Evolutionary conservation across 1,140 invertebrate species (phyloP).

Genomic region (Drosophila albomicans): DNA sequence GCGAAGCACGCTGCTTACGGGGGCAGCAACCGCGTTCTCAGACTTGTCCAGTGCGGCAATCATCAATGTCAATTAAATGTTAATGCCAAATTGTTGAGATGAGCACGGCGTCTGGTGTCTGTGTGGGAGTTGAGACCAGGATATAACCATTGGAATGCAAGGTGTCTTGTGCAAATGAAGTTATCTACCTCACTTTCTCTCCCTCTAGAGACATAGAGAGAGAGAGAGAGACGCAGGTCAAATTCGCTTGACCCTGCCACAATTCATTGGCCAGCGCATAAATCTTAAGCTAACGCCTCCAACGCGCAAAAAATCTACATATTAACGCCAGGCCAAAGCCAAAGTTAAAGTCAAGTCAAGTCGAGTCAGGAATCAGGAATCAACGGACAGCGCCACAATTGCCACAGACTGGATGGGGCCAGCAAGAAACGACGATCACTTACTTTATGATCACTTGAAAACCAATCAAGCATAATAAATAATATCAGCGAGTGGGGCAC

Average conservation of each 20-base stretch:
- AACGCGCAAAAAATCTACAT: slow-evolving; percentile 67
- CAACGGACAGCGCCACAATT: slow-evolving; percentile 65
- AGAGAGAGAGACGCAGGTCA: slow-evolving; percentile 24
- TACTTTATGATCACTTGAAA: slow-evolving; percentile 85
- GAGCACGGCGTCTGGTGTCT: slow-evolving; percentile 22
- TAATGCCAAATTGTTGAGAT: slow-evolving; percentile 66
- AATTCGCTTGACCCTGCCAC: slow-evolving; percentile 26
- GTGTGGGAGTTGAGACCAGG: slow-evolving; percentile 61
- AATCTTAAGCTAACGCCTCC: slow-evolving; percentile 70
- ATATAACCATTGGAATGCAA: slow-evolving; percentile 46
- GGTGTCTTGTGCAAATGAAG: slow-evolving; percentile 53
- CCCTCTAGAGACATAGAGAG: not conserved
- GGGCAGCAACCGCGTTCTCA: slow-evolving; percentile 58
- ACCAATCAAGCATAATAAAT: slow-evolving; percentile 85
- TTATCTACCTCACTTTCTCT: slow-evolving; percentile 28
- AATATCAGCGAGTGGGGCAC: slow-evolving; percentile 59
- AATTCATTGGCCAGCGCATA: slow-evolving; percentile 62
- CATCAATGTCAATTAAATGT: slow-evolving; percentile 82
- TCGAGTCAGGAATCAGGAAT: slow-evolving; percentile 35
- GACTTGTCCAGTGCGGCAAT: slow-evolving; percentile 68
- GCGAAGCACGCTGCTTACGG: slow-evolving; percentile 41
- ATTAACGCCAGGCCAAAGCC: slow-evolving; percentile 63
- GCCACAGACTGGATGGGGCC: slow-evolving; percentile 51
- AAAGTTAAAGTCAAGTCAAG: slow-evolving; percentile 55
- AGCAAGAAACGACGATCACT: slow-evolving; percentile 73